These are phyloP conservation scores for Eubasilissa regina DNA, from an alignment of 1,140 invertebrate genomes.

Conservation along the genomic window DNA sequence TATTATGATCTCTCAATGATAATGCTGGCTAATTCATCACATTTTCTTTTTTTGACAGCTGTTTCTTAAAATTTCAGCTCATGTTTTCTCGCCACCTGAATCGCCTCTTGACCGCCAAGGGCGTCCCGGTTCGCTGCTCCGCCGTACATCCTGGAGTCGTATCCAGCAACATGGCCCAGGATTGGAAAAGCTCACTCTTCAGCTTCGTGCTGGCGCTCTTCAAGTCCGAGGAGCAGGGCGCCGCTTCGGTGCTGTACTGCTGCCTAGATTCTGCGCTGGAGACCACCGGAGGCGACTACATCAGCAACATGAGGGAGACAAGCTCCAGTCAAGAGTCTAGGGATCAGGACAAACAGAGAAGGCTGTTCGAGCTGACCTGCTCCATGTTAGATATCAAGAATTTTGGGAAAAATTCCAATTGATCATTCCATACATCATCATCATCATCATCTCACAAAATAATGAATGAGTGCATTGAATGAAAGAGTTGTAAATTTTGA, in stretches of 20 bases:
- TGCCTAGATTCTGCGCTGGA: constrained; percentile 82
- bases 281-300: constrained; percentile 81
- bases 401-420: constrained; percentile 24
- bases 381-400: constrained; percentile 61
- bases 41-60: neutral
- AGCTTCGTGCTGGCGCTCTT: neutral
- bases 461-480: too few species aligned
- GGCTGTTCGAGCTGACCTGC: constrained; percentile 68
- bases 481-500: too few species aligned
- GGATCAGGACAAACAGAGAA: constrained; percentile 66
- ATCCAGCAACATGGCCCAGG: constrained; percentile 79
- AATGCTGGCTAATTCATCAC: too few species aligned
- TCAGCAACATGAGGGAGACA: constrained; percentile 78
- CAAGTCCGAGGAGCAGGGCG: constrained; percentile 65
- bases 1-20: too few species aligned
- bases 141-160: constrained; percentile 93
- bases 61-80: constrained; percentile 62
- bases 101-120: constrained; percentile 73
- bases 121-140: constrained; percentile 77
- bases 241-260: constrained; percentile 80
- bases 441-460: too few species aligned
- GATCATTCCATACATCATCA: too few species aligned
- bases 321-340: constrained; percentile 68
- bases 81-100: constrained; percentile 83
- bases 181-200: neutral